Conservation (phyloP, 1,140 invertebrate genomes). For the Anastrepha ludens region DNA sequence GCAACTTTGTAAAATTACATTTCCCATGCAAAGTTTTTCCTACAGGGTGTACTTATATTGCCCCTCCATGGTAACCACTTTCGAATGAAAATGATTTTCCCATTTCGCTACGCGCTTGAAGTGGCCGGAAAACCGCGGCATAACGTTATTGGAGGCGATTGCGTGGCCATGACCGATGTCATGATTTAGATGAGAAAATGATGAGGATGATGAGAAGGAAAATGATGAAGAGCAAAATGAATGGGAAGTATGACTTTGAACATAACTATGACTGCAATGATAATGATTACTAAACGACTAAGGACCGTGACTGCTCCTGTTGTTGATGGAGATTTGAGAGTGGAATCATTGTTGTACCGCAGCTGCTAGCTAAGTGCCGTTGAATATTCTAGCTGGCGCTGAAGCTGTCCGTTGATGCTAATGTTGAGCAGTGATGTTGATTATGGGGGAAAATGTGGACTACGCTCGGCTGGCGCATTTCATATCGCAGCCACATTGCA, state of each 20-base stretch:
- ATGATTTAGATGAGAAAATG: constrained; percentile 51
- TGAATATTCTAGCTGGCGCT: neutral
- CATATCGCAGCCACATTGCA: neutral
- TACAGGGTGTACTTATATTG: neutral
- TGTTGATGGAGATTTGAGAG: constrained; percentile 33
- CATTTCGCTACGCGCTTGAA: constrained; percentile 33
- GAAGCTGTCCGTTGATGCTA: constrained; percentile 4
- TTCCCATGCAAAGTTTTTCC: neutral
- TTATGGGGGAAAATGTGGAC: neutral
- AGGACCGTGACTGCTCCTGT: constrained; percentile 22
- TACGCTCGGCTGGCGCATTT: too few relatives aligned
- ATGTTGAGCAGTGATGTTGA: constrained; percentile 2
- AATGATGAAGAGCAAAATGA: constrained; percentile 23
- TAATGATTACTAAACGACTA: neutral
- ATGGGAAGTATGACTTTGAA: constrained; percentile 18
- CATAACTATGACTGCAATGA: constrained; percentile 31
- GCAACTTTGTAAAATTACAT: too few relatives aligned
- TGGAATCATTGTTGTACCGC: neutral
- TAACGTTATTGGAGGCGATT: constrained; percentile 26
- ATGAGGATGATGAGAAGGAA: constrained; percentile 14
- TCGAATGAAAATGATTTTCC: constrained; percentile 34
- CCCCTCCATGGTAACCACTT: neutral
- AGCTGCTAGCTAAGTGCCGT: neutral
- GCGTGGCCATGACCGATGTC: constrained; percentile 38
- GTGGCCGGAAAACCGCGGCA: constrained; percentile 23